Base-by-base conservation (phyloP, 1,140 invertebrate genomes). In the Drosophila gunungcola region DNA sequence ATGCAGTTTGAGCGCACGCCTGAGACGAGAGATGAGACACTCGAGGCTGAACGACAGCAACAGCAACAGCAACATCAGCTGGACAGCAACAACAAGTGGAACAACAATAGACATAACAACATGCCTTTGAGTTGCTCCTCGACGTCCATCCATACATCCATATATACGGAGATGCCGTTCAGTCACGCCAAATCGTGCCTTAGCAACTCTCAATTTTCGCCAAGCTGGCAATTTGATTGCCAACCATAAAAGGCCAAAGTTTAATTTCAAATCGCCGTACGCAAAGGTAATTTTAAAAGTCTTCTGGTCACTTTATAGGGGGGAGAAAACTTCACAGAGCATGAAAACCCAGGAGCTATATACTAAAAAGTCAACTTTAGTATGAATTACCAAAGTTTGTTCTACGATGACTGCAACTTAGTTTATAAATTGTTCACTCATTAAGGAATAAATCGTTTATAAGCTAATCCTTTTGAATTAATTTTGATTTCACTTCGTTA, bases 1-100 rank as follows among this genome's bases (percentile, higher is more conserved):
- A 88, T 89, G 79, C 84, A 88, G 75, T 83, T 83, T 88, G 84
- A 88, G 76, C 75, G 62, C 75, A 86, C 83, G 83, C 81, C 76
- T 79, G 79, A 83, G 75, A 68, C 70, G 13, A 62, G 65, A 64
- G 78, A 78, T 58, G 65, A 79, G 70, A 68, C 74, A 70, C 42
- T 57, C 43, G 36, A 49, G 64, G 64, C 67, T 55, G 64, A 46
- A 55, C 62, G 45, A 68, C 63, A 45, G 65, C 39, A 67, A 46
- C 32, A 58, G 32, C 54, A 45, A 21, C 45, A 76, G 29, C 48
- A 48, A 27, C 45, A 48, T 48, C 45, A 29, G 16, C 45, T 7
- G 27, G 48, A 49, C 48, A 11, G 48, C 48, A 62, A 48, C 48
- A 67, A 55, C 61, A 54, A 48, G 48, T 68, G 51, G 42, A 69